Evolutionary conservation across 2,113 vertebrate genomes (phyloP).

Genomic region (Melospiza melodia): DNA sequence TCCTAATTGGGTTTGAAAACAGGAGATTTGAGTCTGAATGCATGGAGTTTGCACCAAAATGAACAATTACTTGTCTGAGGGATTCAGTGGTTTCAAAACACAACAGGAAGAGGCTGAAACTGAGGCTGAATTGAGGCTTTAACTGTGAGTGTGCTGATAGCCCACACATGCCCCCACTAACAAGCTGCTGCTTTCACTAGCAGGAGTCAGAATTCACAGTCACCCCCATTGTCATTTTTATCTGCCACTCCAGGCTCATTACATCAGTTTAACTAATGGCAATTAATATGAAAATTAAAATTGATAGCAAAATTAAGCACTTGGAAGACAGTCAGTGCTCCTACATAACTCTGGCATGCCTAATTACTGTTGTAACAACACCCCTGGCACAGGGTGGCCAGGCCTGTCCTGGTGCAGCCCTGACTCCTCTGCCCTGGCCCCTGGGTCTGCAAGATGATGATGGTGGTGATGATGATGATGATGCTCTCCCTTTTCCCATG

Average conservation of each 20-base stretch:
- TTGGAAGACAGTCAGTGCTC: not conserved
- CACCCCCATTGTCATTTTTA: not conserved
- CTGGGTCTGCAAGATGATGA: accelerated
- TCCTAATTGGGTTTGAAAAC: conserved; percentile 78
- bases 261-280: conserved; percentile 36
- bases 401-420: not conserved
- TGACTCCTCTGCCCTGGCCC: not conserved
- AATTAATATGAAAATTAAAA: conserved; percentile 55
- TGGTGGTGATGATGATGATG: not conserved
- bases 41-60: conserved; percentile 39
- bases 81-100: conserved; percentile 29
- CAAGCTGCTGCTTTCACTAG: not conserved
- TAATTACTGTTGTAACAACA: not conserved
- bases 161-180: not conserved
- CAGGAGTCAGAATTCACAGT: not conserved
- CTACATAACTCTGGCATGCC: not conserved
- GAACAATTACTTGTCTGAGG: conserved; percentile 37
- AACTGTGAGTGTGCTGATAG: not conserved
- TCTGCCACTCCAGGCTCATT: conserved; percentile 35
- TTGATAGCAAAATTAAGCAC: conserved; percentile 17
- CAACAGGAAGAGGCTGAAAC: not conserved
- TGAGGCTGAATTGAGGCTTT: not conserved
- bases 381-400: not conserved
- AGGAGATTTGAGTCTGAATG: conserved; percentile 57
- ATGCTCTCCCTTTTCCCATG: accelerated